phyloP scores from a whole-genome alignment of 2,888 invertebrate genomes.

The Callinectes sapidus region DNA sequence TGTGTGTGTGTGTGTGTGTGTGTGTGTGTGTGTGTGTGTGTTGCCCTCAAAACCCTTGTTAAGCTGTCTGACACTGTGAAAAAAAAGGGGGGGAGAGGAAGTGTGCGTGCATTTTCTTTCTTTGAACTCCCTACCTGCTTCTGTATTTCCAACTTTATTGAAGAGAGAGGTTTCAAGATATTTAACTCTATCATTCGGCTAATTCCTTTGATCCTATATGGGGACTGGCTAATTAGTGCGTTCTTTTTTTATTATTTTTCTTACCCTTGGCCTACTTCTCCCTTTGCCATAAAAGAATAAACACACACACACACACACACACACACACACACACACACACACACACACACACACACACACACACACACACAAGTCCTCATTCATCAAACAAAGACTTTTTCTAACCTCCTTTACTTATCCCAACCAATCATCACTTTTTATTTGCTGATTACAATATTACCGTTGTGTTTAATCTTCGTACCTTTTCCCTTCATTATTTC shows the following conservation, averaged over 20 bases:
- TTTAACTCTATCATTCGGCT: too few species aligned
- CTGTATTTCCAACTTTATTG: too few species aligned
- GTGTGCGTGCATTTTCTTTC: neutral
- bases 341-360: constrained; percentile 37
- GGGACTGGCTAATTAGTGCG: too few species aligned
- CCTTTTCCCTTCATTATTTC: neutral
- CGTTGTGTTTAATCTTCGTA: neutral
- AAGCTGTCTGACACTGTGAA: neutral
- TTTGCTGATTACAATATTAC: neutral
- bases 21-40: neutral
- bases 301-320: constrained; percentile 38
- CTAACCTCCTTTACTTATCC: neutral
- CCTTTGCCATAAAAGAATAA: too few species aligned
- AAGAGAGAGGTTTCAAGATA: too few species aligned
- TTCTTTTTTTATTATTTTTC: too few species aligned
- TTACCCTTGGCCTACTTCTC: too few species aligned
- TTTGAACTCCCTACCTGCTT: too few species aligned
- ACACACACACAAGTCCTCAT: neutral
- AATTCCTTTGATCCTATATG: too few species aligned
- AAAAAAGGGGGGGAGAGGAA: neutral
- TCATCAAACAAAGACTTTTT: neutral
- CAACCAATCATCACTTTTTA: neutral
- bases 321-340: constrained; percentile 41
- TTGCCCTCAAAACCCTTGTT: neutral
- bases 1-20: neutral